Base-by-base conservation (phyloP, 2,113 vertebrate genomes). In the Crotalus helleri region DNA sequence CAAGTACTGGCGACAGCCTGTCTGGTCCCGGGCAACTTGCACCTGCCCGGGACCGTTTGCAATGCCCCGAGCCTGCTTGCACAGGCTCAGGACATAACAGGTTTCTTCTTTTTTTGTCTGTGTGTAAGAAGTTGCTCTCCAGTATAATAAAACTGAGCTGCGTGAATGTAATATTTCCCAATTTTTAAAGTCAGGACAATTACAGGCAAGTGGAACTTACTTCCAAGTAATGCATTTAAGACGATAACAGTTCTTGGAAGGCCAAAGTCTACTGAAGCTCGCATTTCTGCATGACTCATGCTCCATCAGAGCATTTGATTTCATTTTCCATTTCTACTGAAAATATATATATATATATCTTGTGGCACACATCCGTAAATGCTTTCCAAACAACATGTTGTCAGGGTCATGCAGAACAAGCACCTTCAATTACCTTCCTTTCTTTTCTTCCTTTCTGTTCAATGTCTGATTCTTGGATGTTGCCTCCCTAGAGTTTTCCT, bases 351-450 rank as follows among this genome's bases (percentile, higher is more conserved):
- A 49, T 49, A 49, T 49, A 49, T 94, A 95, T 96, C 94, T 95
- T 93, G 91, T 94, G 95, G 95, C 94, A 88, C 95, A 96, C 23
- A 90, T 92, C 92, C 93, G 51, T 95, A 95, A 94, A 95, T 95
- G 92, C 51, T 92, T 93, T 96, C 95, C 94, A 94, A 95, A 94
- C 94, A 95, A 94, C 94, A 64, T 95, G 87, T 95, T 93, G 26
- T 97, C 96, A 96, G 95, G 94, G 93, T 92, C 92, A 93, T 93
- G 94, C 93, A 93, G 93, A 96, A 93, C 91, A 85, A 91, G 92
- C 93, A 92, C 94, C 94, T 95, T 94, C 94, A 94, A 96, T 93
- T 96, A 95, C 95, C 95, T 61, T 10, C 4, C 24, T 64, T 64
- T 64, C 29, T n/a, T 69, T 69, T n/a, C 29, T 69, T 69, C n/a